phyloP scores from a whole-genome alignment of 1,140 invertebrate genomes.

The Zophobas atratus region DNA sequence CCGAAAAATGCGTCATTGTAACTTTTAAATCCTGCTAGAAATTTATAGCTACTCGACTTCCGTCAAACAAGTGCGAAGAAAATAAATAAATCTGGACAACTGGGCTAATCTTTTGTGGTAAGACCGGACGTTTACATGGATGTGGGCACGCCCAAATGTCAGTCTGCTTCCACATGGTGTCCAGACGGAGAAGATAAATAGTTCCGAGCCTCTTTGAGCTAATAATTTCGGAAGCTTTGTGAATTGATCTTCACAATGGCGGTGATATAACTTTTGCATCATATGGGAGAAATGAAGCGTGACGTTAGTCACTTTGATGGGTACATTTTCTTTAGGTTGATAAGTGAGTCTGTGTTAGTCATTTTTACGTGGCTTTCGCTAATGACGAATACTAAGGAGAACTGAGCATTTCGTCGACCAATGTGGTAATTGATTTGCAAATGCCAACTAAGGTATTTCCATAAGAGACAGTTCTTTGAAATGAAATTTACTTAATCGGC shows the following conservation, averaged over 20 bases:
- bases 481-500: not conserved
- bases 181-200: constrained; percentile 1
- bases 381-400: constrained; percentile 24
- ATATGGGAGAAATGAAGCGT: not conserved
- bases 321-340: no score
- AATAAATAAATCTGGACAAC: constrained; percentile 25
- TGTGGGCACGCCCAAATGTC: constrained; percentile 19
- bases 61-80: constrained; percentile 13
- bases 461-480: constrained; percentile 12
- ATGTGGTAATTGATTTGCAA: constrained; percentile 17
- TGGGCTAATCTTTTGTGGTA: constrained; percentile 33
- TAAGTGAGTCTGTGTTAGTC: not conserved
- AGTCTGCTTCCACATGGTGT: constrained; percentile 24
- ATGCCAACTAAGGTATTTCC: constrained; percentile 13
- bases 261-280: constrained; percentile 37
- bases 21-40: constrained; percentile 1
- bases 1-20: constrained; percentile 26
- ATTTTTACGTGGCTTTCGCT: constrained; percentile 2
- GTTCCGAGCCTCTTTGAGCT: constrained; percentile 1
- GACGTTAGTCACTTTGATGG: not conserved
- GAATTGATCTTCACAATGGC: not conserved
- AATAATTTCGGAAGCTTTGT: not conserved
- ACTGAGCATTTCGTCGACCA: constrained; percentile 4
- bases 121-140: constrained; percentile 41
- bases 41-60: not conserved